Percentiles rank a stretch among this genome's conserved stretches.
Conservation (phyloP, 1,140 invertebrate species). For the Nasonia vitripennis region DNA sequence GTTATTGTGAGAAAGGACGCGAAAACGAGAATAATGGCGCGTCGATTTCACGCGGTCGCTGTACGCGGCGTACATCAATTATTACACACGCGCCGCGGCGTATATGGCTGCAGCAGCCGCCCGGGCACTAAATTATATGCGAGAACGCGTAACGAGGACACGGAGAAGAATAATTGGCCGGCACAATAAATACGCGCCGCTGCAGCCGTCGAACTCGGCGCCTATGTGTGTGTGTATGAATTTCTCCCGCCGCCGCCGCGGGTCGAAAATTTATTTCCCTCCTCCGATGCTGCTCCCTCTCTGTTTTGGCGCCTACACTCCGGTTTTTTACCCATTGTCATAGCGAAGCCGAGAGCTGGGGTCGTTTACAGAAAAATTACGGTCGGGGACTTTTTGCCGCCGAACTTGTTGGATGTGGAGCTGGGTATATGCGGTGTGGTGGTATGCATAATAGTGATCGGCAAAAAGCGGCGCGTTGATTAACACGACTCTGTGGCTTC, state of each 20-base stretch:
- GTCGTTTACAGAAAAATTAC: background rate
- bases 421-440: background rate
- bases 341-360: too few species aligned
- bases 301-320: background rate
- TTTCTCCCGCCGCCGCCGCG: background rate
- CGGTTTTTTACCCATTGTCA: background rate
- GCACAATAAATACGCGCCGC: conserved; percentile 34
- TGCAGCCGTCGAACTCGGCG: background rate
- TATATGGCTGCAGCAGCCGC: background rate
- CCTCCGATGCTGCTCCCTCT: background rate
- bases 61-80: conserved; percentile 49
- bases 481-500: background rate
- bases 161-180: conserved; percentile 52
- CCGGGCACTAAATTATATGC: conserved; percentile 47
- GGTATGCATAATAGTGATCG: background rate
- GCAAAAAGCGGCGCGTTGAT: background rate
- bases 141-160: conserved; percentile 51
- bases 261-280: conserved; percentile 17
- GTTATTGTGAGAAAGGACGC: conserved; percentile 42
- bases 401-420: background rate
- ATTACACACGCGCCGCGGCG: conserved; percentile 21
- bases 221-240: background rate
- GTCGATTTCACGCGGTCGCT: conserved; percentile 51
- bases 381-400: background rate
- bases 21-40: conserved; percentile 53